Percentiles rank a stretch among this genome's conserved stretches.
Conservation (phyloP, 2,113 vertebrate species). For the Cyphomyrus plagiostoma region DNA sequence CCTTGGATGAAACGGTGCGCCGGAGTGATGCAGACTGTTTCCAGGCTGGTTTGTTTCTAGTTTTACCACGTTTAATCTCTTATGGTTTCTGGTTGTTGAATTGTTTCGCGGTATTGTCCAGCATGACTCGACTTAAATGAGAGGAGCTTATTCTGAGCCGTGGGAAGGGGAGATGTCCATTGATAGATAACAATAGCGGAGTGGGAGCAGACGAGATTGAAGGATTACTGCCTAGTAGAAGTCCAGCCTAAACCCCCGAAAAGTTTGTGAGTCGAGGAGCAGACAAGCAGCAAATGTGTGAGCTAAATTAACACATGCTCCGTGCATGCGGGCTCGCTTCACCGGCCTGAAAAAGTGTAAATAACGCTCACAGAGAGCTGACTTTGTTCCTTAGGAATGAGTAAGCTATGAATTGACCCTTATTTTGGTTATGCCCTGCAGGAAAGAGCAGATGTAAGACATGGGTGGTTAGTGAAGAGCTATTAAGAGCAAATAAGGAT, state of each 20-base stretch:
- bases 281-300: background rate
- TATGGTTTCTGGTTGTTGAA: background rate
- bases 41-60: background rate
- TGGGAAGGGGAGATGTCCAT: background rate
- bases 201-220: background rate
- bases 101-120: background rate
- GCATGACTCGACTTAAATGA: background rate
- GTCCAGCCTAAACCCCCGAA: background rate
- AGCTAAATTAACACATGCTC: background rate
- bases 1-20: background rate
- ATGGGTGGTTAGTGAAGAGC: background rate
- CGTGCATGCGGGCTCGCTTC: background rate
- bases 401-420: slow-evolving; percentile 28
- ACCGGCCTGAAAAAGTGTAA: no score
- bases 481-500: background rate
- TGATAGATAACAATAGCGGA: background rate
- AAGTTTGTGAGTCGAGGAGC: background rate
- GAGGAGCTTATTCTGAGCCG: background rate
- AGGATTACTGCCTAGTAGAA: background rate
- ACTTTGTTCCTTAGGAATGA: slow-evolving; percentile 28
- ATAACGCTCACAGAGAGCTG: slow-evolving; percentile 18
- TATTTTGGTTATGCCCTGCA: slow-evolving; percentile 27
- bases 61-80: background rate
- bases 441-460: slow-evolving; percentile 13
- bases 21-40: background rate